Evolutionary conservation across 2,113 vertebrate genomes (phyloP), one percentile per base, ranked within the genome.

Genomic region (Sardina pilchardus): DNA sequence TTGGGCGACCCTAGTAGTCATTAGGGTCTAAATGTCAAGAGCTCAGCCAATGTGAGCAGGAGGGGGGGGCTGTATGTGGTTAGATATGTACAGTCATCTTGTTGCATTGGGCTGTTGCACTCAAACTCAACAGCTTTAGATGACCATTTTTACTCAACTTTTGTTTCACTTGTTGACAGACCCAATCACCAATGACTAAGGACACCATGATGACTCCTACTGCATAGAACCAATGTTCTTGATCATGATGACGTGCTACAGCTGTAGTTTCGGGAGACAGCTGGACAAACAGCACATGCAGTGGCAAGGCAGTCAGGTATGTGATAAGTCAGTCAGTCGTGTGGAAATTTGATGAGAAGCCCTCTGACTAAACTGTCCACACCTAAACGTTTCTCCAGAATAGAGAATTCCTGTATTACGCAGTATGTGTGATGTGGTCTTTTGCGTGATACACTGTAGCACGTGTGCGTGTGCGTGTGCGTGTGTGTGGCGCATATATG

Each of bases 21-120:
- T 82, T 75, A 81, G 48, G 4, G 43, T 36, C 36, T 82, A 81
- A 81, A 87, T 81, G 47, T 47, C 71, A 67, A 63, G 14, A 59
- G 21, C 47, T 50, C 83, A 84, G 71, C 43, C 2, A 34, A 34
- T 19, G 24, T 12, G 44, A 82, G 45, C 21, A 59, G 43, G 36
- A 5, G 30, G 53, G 26, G 56, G 82, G 26, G 47, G 10, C 8
- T 30, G 67, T 56, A 47, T 83, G 36, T 56, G 36, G 26, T 39
- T 59, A 14, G 6, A 16, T 86, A n/a, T 80, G 26, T 50, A 56
- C 45, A 19, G 34, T 26, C 34, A 63, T 1, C 56, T 63, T 21
- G 50, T 26, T 63, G 56, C n/a, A 63, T 26, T 4, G 56, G 12
- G 45, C 56, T 26, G 19, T 21, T 6, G 24, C 6, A 1, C 24